Evolutionary conservation across 2,113 vertebrate genomes (phyloP), one percentile per base, ranked within the genome.

Genomic region (Sinocyclocheilus grahami): DNA sequence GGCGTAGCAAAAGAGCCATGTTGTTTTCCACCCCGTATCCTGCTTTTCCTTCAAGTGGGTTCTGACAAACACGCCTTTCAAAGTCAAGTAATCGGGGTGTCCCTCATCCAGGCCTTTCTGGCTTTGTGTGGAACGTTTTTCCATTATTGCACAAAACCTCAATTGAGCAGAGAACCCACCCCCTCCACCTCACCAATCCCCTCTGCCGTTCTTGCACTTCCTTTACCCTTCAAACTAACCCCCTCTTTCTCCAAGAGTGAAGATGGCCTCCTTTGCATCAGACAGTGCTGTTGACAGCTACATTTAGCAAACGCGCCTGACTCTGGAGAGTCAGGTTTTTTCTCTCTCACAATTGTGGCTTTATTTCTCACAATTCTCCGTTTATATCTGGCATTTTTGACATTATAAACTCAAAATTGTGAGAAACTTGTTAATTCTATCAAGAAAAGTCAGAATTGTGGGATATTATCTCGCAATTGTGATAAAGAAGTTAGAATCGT

Each of bases 131-230:
- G 89, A 92, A 92, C 90, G 87, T 42, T 93, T 95, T 95, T 94
- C 92, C 94, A 93, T 93, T 91, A 93, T 93, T 93, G 92, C 93
- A 95, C 92, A 93, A 91, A 95, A 93, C 92, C 92, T 94, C 93
- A 93, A 94, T 94, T 93, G 92, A 94, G 92, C 90, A 91, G 93
- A 93, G 91, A 93, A 92, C 92, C 90, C 92, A 16, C 65, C 53
- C 60, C 72, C 67, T 55, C 10, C 24, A 20, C 24, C 60, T 4
- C 39, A 33, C 83, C 33, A 37, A 18, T 86, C 62, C 62, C 63
- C 18, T 83, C 48, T 86, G 85, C 89, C 84, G 87, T 90, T 92
- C 87, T 90, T 53, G 71, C 27, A 62, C 22, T 84, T 82, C 58
- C 69, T 78, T 30, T 58, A 24, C 16, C 62, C 51, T 74, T 83